A percentile compares a stretch with the other conserved stretches of the same genome.
phyloP scores from a whole-genome alignment of 2,888 invertebrate genomes.

The Leptinotarsa haldemani region DNA sequence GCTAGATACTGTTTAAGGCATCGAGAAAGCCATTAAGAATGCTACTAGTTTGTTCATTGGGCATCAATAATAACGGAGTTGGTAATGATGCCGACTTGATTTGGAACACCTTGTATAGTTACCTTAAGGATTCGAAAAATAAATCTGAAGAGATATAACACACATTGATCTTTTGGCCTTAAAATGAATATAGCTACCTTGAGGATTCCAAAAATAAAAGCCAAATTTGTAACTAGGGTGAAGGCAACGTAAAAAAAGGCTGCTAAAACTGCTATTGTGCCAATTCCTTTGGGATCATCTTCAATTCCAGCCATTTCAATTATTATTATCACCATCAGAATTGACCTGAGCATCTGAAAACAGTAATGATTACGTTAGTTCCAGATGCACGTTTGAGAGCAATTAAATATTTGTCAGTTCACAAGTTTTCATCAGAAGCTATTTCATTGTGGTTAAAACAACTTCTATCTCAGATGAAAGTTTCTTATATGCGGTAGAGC shows the following conservation, averaged over 20 bases:
- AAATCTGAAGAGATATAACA: background rate
- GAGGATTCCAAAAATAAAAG: background rate
- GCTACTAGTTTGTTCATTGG: too few species aligned
- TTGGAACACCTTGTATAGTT: background rate
- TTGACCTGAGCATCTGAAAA: constrained; percentile 8
- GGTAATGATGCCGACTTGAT: too few species aligned
- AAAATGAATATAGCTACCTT: background rate
- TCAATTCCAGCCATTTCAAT: constrained; percentile 1
- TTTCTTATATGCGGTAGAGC: too few species aligned
- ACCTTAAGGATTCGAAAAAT: background rate
- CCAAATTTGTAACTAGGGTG: constrained; percentile 1
- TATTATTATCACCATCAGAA: background rate
- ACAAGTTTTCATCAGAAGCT: too few species aligned
- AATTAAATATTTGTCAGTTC: too few species aligned
- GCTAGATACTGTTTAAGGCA: too few species aligned
- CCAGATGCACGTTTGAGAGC: too few species aligned
- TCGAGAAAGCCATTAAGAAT: too few species aligned
- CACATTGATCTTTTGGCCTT: too few species aligned
- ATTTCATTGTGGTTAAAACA: too few species aligned
- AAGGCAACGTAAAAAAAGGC: background rate
- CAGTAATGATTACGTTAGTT: background rate
- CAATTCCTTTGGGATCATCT: constrained; percentile 4
- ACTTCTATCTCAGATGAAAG: too few species aligned
- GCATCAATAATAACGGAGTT: too few species aligned
- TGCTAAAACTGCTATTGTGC: background rate